Evolutionary conservation across 2,113 vertebrate species (phyloP).

Genomic region (Clarias gariepinus): DNA sequence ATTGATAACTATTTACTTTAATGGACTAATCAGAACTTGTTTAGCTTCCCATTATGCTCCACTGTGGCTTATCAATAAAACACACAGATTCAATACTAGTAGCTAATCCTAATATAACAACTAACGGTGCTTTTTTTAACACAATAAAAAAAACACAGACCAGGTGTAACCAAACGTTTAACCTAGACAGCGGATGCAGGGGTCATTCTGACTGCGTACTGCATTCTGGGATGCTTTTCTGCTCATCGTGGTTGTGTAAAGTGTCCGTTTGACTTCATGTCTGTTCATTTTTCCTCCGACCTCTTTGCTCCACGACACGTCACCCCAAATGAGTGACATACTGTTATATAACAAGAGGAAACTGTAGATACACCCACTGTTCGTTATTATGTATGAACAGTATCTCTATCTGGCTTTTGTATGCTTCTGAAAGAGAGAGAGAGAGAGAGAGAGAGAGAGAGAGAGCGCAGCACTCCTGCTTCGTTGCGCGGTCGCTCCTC

Average conservation of each 20-base stretch:
- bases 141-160: not conserved
- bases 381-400: not conserved
- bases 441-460: too few species aligned
- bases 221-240: not conserved
- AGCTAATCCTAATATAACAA: not conserved
- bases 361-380: not conserved
- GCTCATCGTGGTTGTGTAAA: not conserved
- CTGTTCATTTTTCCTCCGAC: not conserved
- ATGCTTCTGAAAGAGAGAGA: not conserved
- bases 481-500: not conserved
- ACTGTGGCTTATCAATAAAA: not conserved
- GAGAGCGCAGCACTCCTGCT: not conserved
- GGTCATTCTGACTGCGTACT: not conserved
- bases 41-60: not conserved
- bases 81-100: not conserved
- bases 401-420: not conserved
- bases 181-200: not conserved
- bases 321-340: too few species aligned
- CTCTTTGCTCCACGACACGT: too few species aligned
- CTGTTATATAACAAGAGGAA: too few species aligned
- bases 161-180: not conserved
- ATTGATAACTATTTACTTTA: not conserved
- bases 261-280: not conserved
- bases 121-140: not conserved
- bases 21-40: not conserved